Evolutionary conservation across 1,140 invertebrate species (phyloP).

Genomic region (Pomacea maculata): DNA sequence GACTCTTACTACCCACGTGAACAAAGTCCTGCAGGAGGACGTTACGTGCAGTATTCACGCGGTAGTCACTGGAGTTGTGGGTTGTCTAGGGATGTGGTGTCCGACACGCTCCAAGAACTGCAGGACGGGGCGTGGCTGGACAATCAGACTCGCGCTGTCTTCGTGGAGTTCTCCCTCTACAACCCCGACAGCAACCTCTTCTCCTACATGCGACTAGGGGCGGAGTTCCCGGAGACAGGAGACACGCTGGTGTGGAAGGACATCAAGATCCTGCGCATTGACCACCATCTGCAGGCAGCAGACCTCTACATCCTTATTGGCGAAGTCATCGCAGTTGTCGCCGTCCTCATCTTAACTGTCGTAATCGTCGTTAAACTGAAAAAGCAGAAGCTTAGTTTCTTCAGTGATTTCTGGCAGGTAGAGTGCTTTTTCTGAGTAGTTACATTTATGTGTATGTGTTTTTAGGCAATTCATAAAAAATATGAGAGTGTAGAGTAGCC

Average conservation of each 20-base stretch:
- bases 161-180: constrained; percentile 69
- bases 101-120: constrained; percentile 54
- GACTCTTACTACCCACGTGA: no score
- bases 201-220: constrained; percentile 40
- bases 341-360: constrained; percentile 41
- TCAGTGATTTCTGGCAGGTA: background rate
- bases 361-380: constrained; percentile 33
- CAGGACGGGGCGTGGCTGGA: constrained; percentile 66
- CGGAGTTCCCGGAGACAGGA: constrained; percentile 68
- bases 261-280: constrained; percentile 51
- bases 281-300: constrained; percentile 47
- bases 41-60: background rate
- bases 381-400: constrained; percentile 32
- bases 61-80: background rate
- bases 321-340: constrained; percentile 48
- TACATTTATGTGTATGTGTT: no score
- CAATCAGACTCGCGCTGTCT: constrained; percentile 67
- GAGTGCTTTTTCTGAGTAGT: background rate
- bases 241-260: constrained; percentile 47
- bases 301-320: constrained; percentile 47
- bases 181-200: constrained; percentile 63
- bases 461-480: background rate
- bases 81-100: constrained; percentile 30
- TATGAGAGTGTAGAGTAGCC: no score
- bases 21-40: no score